Conservation (phyloP, 2,113 vertebrate genomes). For the Chionodraco myersi region DNA sequence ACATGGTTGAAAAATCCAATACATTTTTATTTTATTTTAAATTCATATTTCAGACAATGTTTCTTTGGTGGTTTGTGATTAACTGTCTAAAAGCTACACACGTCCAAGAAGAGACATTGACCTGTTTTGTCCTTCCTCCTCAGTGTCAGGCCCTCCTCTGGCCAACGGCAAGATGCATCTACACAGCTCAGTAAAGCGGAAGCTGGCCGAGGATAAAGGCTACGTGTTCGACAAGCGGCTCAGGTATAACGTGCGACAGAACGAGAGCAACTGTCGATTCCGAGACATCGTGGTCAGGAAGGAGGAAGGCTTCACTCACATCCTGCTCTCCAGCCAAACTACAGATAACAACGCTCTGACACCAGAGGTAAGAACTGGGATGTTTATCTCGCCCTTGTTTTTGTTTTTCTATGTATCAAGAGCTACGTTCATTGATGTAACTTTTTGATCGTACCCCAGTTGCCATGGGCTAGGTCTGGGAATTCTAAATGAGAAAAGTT, state of each 20-base stretch:
- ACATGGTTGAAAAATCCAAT: background rate
- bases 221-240: constrained; percentile 97
- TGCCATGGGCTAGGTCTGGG: constrained; percentile 13
- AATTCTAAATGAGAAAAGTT: constrained; percentile 15
- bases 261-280: constrained; percentile 94
- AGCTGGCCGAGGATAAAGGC: constrained; percentile 92
- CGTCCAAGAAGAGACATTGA: constrained; percentile 2
- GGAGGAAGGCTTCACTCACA: constrained; percentile 97
- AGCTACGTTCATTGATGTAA: background rate
- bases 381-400: background rate
- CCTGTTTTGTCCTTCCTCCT: constrained; percentile 28
- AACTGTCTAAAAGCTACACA: background rate
- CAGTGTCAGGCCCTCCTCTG: constrained; percentile 85
- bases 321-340: constrained; percentile 96
- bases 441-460: constrained; percentile 10
- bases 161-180: constrained; percentile 89
- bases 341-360: constrained; percentile 97
- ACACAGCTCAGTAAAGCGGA: constrained; percentile 92
- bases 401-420: background rate
- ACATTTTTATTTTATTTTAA: background rate
- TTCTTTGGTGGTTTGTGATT: background rate
- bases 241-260: constrained; percentile 96
- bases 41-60: background rate
- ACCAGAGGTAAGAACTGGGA: constrained; percentile 89
- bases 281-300: constrained; percentile 98